Conservation (phyloP, 2,888 invertebrate genomes). For the Agrotis segetum region DNA sequence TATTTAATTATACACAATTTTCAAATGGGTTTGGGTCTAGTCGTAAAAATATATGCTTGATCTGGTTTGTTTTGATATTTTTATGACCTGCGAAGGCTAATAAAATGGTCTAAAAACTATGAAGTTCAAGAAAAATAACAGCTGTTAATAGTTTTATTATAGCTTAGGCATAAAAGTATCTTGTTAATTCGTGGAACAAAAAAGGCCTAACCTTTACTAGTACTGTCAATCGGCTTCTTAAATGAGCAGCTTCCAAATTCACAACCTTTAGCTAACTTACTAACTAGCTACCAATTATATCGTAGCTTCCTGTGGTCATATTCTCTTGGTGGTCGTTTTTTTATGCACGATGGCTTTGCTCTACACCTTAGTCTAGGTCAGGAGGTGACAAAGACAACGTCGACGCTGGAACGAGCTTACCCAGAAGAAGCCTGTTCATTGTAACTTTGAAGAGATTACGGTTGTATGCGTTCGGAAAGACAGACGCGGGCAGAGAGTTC, state of each 20-base stretch:
- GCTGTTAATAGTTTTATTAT: not conserved
- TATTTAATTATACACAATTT: conserved; percentile 58
- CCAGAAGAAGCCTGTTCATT: too few relatives aligned
- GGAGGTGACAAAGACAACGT: too few relatives aligned
- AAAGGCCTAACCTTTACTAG: not conserved
- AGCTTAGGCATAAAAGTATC: not conserved
- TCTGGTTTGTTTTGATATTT: conserved; percentile 16
- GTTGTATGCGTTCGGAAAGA: too few relatives aligned
- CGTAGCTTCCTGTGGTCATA: too few relatives aligned
- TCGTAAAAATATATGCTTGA: conserved; percentile 27
- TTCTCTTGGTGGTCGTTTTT: too few relatives aligned
- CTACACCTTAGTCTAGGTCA: too few relatives aligned
- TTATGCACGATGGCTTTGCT: too few relatives aligned
- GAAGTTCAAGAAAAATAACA: not conserved
- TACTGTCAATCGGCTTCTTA: too few relatives aligned
- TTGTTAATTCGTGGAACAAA: too few relatives aligned
- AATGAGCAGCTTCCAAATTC: not conserved
- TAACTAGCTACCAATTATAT: not conserved
- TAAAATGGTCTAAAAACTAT: not conserved
- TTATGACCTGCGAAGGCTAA: not conserved
- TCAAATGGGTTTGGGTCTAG: conserved; percentile 33
- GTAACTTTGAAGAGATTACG: too few relatives aligned
- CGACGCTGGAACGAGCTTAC: too few relatives aligned
- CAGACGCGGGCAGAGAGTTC: too few relatives aligned
- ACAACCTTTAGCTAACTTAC: not conserved